These are phyloP conservation scores for Lamprologus speciosus DNA, from an alignment of 2,113 vertebrate species.

Conservation along the genomic window DNA sequence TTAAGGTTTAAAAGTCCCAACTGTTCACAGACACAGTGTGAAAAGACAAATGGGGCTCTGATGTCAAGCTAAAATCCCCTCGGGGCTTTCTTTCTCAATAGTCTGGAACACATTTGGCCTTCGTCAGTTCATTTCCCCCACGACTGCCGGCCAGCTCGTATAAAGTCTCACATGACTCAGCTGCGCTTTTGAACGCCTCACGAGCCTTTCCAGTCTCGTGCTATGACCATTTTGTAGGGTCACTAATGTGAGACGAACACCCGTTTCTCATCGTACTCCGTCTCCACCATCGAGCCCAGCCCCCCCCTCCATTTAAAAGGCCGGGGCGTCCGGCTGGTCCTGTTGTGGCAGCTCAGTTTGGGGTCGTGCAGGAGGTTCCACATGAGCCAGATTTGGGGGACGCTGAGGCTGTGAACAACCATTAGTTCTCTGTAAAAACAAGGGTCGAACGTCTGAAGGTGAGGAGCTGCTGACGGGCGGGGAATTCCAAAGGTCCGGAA, in stretches of 20 bases:
- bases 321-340: background rate
- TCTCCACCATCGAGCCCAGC: background rate
- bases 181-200: background rate
- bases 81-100: background rate
- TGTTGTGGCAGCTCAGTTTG: constrained; percentile 75
- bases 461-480: constrained; percentile 85
- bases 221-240: background rate
- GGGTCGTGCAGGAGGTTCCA: constrained; percentile 89
- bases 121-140: constrained; percentile 13
- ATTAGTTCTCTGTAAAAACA: constrained; percentile 95
- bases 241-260: constrained; percentile 38
- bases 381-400: constrained; percentile 97
- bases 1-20: background rate
- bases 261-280: constrained; percentile 23
- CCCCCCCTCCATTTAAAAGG: constrained; percentile 70
- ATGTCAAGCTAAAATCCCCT: background rate
- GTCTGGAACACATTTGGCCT: background rate
- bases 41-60: background rate
- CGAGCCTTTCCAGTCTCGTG: background rate
- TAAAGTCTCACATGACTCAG: background rate
- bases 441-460: constrained; percentile 89
- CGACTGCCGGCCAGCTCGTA: background rate
- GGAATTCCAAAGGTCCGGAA: constrained; percentile 95
- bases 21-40: background rate
- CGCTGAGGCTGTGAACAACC: constrained; percentile 91